Evolutionary conservation across 2,888 invertebrate genomes (phyloP), one percentile per base, ranked within the genome.

Genomic region (Malacosoma neustria): DNA sequence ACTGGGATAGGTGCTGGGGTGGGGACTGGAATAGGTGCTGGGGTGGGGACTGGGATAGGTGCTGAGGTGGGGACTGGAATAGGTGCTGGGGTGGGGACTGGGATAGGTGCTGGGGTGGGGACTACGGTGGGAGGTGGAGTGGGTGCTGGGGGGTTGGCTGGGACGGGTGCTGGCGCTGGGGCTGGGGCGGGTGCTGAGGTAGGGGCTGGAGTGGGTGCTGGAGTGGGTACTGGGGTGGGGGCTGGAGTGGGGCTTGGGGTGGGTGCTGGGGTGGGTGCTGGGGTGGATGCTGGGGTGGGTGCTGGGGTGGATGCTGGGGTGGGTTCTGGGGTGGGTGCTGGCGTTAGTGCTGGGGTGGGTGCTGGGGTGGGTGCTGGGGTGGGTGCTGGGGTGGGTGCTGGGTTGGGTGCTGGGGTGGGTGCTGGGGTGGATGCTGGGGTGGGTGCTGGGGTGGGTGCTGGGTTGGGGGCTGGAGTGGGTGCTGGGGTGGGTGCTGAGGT

Each of bases 21-120:
- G 12, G 39, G 50, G 6, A 34, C 45, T 14, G 51, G 47, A 5
- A 41, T 46, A 13, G 52, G 49, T 1, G 22, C 47, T 3, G 53
- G 45, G 1, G 11, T 38, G 1, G 30, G 35, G 0, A 32, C 34
- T 13, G 45, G 42, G 0, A 0, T 30, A 6, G 42, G 39, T 1
- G 37, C 29, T 14, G 6, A 13, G n/a, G 6, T 12, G 15, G 37
- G 30, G n/a, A 13, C 13, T 7, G 13, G 12, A 0, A 6, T 4
- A 9, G 34, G 30, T 14, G 41, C 34, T 15, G 35, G 34, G 2
- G 1, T 6, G 5, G 30, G 15, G 4, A 33, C 12, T 7, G 38
- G 37, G 13, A 7, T 32, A 11, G 33, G n/a, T 11, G 32, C 30
- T 14, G 29, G 30, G 4, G 6, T 13, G 22, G 32, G 1, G 2